A percentile compares a stretch with the other conserved stretches of the same genome.
phyloP scores from a whole-genome alignment of 2,797 vertebrate genomes.

The Chiloscyllium punctatum region DNA sequence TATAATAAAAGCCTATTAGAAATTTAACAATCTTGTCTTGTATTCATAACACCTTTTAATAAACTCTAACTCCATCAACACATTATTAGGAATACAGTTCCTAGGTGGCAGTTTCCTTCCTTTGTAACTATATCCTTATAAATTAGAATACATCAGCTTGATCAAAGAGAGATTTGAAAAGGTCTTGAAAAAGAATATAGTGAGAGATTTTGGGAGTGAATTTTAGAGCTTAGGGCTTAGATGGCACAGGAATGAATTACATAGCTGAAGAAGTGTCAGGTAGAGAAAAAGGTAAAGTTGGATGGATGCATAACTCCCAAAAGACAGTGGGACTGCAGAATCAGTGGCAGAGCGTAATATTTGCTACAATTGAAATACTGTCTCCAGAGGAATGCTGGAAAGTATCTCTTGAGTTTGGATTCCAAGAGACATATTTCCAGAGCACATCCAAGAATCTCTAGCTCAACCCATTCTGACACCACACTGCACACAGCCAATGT shows the following conservation, averaged over 20 bases:
- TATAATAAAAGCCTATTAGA: not conserved
- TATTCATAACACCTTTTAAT: not conserved
- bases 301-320: not conserved
- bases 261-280: not conserved
- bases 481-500: not conserved
- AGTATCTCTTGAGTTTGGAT: not conserved
- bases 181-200: not conserved
- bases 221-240: not conserved
- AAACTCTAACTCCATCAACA: not conserved
- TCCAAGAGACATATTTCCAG: not conserved
- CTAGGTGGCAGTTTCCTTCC: not conserved
- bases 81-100: not conserved
- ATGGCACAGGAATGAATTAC: not conserved
- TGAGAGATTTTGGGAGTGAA: not conserved
- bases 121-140: not conserved
- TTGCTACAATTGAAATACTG: not conserved
- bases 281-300: not conserved
- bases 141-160: not conserved
- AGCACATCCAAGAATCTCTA: not conserved
- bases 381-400: not conserved
- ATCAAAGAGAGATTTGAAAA: not conserved
- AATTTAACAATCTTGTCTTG: not conserved
- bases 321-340: not conserved
- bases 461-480: not conserved
- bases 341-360: not conserved